Evolutionary conservation across 2,113 vertebrate species (phyloP).

Genomic region (Nyctereutes procyonoides): DNA sequence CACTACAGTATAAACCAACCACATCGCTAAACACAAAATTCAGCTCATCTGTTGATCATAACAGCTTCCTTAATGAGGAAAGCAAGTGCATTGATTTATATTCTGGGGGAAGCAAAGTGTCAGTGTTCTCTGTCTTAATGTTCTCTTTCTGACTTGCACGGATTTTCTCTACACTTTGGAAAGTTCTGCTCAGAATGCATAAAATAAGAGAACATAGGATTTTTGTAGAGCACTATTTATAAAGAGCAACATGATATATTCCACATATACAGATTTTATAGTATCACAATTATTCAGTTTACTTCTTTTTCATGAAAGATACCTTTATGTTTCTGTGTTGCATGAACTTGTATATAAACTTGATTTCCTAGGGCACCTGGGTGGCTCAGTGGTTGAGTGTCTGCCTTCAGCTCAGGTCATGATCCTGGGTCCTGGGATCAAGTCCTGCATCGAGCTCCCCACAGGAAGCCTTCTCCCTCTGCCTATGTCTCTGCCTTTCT

Average conservation of each 20-base stretch:
- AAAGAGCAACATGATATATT: neutral
- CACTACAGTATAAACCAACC: neutral
- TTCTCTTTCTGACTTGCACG: neutral
- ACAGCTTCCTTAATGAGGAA: neutral
- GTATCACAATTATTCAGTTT: neutral
- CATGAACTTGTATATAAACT: neutral
- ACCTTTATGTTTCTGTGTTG: neutral
- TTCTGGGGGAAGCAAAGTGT: neutral
- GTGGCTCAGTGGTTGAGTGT: too few relatives aligned
- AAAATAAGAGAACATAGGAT: neutral
- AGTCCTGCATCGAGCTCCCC: too few relatives aligned
- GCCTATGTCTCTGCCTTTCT: too few relatives aligned
- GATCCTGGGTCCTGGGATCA: too few relatives aligned
- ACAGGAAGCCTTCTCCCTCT: too few relatives aligned
- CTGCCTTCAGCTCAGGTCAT: too few relatives aligned
- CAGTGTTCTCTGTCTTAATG: neutral
- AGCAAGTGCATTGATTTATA: neutral
- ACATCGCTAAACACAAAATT: rapidly evolving
- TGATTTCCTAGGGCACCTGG: neutral
- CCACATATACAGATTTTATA: neutral
- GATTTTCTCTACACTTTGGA: neutral
- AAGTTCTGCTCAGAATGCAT: slow-evolving; percentile 45
- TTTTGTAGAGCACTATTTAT: slow-evolving; percentile 6
- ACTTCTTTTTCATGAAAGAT: slow-evolving; percentile 40
- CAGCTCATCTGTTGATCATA: neutral